phyloP scores from a whole-genome alignment of 2,797 vertebrate species.

The Pseudocheirus occidentalis region DNA sequence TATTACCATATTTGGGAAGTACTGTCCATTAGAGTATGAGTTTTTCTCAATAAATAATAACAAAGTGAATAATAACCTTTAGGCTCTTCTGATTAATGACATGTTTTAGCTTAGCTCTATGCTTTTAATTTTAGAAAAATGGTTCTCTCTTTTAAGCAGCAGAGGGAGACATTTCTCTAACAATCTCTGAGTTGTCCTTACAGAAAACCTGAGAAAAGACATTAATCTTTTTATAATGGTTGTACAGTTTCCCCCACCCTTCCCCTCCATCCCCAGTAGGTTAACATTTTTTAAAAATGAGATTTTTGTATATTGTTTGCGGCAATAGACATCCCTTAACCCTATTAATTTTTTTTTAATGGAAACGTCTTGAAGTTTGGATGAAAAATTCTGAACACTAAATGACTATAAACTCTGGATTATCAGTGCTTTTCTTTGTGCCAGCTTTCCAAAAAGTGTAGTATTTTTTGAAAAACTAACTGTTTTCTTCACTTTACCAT shows the following conservation, averaged over 20 bases:
- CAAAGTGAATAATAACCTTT: neutral
- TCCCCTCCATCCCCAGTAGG: neutral
- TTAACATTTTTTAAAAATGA: neutral
- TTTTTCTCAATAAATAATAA: neutral
- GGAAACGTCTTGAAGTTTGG: neutral
- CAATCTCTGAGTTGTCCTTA: slow-evolving; percentile 29
- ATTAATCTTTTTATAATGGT: neutral
- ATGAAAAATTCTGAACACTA: neutral
- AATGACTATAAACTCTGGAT: neutral
- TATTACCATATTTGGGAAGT: neutral
- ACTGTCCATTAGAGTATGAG: neutral
- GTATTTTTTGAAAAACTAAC: no score
- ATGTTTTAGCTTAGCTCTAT: neutral
- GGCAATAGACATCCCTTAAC: neutral
- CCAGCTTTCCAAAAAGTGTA: neutral
- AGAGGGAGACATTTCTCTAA: slow-evolving; percentile 57
- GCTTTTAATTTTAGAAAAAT: slow-evolving; percentile 33
- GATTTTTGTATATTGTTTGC: neutral
- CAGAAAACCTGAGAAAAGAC: neutral
- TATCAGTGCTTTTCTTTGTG: neutral
- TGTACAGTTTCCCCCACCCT: no score
- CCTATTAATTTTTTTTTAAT: neutral
- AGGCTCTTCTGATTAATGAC: neutral
- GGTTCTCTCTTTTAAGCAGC: slow-evolving; percentile 36
- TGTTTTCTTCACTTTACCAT: neutral